Evolutionary conservation across 2,888 invertebrate genomes (phyloP).

Genomic region (Galeopsomyia nigrocyanea): DNA sequence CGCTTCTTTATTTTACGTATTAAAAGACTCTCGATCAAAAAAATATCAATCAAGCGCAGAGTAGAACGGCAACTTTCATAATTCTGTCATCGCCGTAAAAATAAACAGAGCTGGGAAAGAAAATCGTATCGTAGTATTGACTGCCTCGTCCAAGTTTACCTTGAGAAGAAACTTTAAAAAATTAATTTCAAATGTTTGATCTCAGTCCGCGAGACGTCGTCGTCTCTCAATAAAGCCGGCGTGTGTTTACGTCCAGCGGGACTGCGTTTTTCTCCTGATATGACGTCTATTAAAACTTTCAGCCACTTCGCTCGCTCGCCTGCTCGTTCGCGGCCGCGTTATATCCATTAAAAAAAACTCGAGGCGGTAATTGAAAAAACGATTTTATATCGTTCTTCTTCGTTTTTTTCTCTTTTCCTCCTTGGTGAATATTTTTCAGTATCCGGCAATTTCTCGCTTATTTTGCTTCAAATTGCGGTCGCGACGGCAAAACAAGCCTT

Average conservation of each 20-base stretch:
- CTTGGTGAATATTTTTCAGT: slow-evolving; percentile 6
- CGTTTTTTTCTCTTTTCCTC: background rate
- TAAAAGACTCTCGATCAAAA: too few species aligned
- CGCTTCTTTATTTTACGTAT: too few species aligned
- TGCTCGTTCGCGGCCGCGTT: slow-evolving; percentile 3
- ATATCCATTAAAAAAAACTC: slow-evolving; percentile 28
- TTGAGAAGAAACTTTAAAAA: too few species aligned
- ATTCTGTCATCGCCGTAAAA: too few species aligned
- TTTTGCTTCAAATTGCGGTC: too few species aligned
- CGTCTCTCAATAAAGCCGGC: background rate
- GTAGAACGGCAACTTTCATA: too few species aligned
- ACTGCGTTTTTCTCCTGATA: too few species aligned
- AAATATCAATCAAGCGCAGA: too few species aligned
- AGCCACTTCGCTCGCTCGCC: background rate
- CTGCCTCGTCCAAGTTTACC: background rate
- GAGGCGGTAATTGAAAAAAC: slow-evolving; percentile 29
- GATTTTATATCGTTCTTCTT: slow-evolving; percentile 2
- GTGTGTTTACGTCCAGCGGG: too few species aligned
- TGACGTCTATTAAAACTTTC: slow-evolving; percentile 37
- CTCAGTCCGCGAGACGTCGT: background rate
- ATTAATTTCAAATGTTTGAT: too few species aligned
- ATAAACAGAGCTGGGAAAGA: background rate
- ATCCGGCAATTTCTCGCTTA: background rate
- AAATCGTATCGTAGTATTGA: background rate
- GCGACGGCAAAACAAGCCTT: too few species aligned